Percentiles rank a stretch among this genome's conserved stretches.
Evolutionary conservation across 2,797 vertebrate genomes (phyloP).

Genomic region (Danio choprae): DNA sequence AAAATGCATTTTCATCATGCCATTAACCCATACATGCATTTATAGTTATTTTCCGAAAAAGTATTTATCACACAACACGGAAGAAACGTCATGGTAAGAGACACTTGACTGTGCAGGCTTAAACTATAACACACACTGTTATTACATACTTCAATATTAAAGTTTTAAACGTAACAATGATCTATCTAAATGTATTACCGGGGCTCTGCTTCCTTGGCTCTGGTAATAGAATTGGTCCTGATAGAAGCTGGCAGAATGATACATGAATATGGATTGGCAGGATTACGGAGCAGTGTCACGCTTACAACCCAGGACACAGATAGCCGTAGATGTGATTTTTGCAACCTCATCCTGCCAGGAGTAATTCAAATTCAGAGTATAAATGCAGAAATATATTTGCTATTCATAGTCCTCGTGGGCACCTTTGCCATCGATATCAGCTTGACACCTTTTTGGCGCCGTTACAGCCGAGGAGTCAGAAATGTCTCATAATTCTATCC

Average conservation of each 20-base stretch:
- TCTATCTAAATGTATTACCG: constrained; percentile 42
- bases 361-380: constrained; percentile 52
- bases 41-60: not conserved
- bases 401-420: constrained; percentile 61
- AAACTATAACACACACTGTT: not conserved
- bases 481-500: constrained; percentile 50
- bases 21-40: constrained; percentile 5
- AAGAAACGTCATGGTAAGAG: not conserved
- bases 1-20: not conserved
- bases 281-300: constrained; percentile 40
- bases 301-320: constrained; percentile 43
- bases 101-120: not conserved
- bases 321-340: constrained; percentile 50
- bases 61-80: not conserved
- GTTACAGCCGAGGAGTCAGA: constrained; percentile 51
- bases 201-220: constrained; percentile 36
- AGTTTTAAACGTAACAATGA: constrained; percentile 36
- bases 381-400: constrained; percentile 54
- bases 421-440: constrained; percentile 61
- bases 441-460: constrained; percentile 58
- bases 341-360: constrained; percentile 49
- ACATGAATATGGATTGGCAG: constrained; percentile 36
- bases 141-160: constrained; percentile 16
- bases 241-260: constrained; percentile 48
- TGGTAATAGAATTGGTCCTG: constrained; percentile 48